A percentile compares a stretch with the other conserved stretches of the same genome.
Conservation (phyloP, 2,113 vertebrate genomes). For the Gallinago paraguaiae region DNA sequence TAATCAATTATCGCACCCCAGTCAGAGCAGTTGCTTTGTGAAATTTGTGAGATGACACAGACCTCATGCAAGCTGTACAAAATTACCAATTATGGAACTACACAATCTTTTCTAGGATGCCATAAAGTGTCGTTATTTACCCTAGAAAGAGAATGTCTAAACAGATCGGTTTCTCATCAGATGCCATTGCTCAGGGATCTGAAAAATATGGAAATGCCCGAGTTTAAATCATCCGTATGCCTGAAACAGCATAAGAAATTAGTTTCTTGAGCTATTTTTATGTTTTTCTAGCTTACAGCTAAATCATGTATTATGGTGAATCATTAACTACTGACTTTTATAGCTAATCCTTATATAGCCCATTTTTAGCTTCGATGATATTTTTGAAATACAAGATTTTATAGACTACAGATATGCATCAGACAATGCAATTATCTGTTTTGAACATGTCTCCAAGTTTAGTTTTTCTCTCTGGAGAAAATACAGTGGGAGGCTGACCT, state of each 20-base stretch:
- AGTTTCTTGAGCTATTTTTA: slow-evolving; percentile 57
- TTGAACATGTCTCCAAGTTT: not conserved
- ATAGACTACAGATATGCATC: not conserved
- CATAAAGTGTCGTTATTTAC: slow-evolving; percentile 47
- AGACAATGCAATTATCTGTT: not conserved
- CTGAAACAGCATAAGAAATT: slow-evolving; percentile 48
- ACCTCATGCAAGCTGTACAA: slow-evolving; percentile 28
- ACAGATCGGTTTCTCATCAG: slow-evolving; percentile 50
- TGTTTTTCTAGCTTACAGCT: slow-evolving; percentile 56
- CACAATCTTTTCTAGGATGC: slow-evolving; percentile 38
- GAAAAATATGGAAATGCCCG: slow-evolving; percentile 27
- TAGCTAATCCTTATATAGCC: slow-evolving; percentile 40
- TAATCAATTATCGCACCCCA: slow-evolving; percentile 17
- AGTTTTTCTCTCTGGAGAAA: not conserved
- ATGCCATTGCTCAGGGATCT: slow-evolving; percentile 37
- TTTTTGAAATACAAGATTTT: slow-evolving; percentile 8
- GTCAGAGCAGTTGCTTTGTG: slow-evolving; percentile 20
- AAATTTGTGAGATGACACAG: slow-evolving; percentile 29
- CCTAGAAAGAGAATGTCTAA: slow-evolving; percentile 54
- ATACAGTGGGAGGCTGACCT: not conserved
- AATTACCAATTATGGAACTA: slow-evolving; percentile 36
- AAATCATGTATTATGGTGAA: slow-evolving; percentile 52
- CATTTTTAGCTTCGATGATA: not conserved
- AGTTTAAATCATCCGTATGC: slow-evolving; percentile 34
- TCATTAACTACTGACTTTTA: slow-evolving; percentile 58